Evolutionary conservation across 2,113 vertebrate species (phyloP), one percentile per base, ranked within the genome.

Genomic region (Trinectes maculatus): DNA sequence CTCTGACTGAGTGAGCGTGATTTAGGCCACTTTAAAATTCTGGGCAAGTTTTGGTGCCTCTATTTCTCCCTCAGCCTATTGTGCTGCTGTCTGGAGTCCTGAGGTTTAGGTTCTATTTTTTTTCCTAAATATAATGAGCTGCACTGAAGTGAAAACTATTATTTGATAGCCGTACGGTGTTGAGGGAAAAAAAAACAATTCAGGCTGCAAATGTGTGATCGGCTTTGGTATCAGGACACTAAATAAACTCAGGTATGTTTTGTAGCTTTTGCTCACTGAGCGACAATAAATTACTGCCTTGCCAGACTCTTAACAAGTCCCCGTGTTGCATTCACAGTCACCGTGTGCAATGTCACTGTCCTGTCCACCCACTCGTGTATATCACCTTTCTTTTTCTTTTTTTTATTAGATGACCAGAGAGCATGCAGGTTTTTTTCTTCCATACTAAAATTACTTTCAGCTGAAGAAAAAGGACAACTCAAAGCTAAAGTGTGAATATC

Each of bases 1-100:
- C 57, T 61, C 42, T 64, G 31, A 70, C 57, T 74, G 47, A 77
- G 71, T 22, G 13, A 56, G 60, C 59, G 43, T 57, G 74, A 71
- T 44, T 67, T 58, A 15, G 43, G 43, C 21, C 24, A 28, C 16
- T 66, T 84, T 28, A 33, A 46, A 47, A 74, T 66, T 46, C 53
- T 37, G 7, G 40, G 4, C 22, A 74, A 36, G 53, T 77, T 75
- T 58, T 5, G 62, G 44, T 64, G 29, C 19, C 43, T 53, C 47
- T 36, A 9, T 52, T 29, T 2, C 52, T 19, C 54, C 15, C 29
- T 36, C 26, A 59, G 37, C 69, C 63, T 25, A 42, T 29, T 9
- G 8, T 44, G 21, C 54, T 36, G 31, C 33, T 36, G 34, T 57
- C 48, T 64, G 19, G 25, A 63, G 39, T 37, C 63, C 58, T 70